Base-by-base conservation (phyloP, 2,888 invertebrate species). In the Saturnia japonica region DNA sequence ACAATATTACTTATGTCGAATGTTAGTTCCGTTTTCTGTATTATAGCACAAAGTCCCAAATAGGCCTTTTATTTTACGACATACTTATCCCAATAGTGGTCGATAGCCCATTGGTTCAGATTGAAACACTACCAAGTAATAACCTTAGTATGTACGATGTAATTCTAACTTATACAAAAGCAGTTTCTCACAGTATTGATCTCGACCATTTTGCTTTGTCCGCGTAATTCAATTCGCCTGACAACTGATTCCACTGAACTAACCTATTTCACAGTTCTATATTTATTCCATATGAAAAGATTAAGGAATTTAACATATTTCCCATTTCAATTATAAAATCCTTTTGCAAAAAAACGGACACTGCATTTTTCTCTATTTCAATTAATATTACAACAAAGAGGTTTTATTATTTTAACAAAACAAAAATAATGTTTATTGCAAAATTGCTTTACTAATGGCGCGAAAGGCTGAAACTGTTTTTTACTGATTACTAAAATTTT, bases 131-230 rank as follows among this genome's bases (percentile, higher is more conserved):
- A 60, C 19, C 19, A n/a, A n/a, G 19, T 40, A 64, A 40, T 40
- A 64, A 64, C 22, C 7, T 4, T 64, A 57, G 57, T 64, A 64
- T n/a, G 40, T 40, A 64, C 64, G 40, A 40, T 64, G 64, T 64
- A 40, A 40, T 64, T 64, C 64, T 40, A 64, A 64, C 64, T 40
- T 40, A 40, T 40, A 40, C n/a, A 64, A n/a, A 64, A 64, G n/a
- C 64, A 40, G n/a, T 64, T 40, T 40, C 64, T 40, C 64, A 14
- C 9, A 34, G 64, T 64, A 64, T 64, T 40, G 64, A 64, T 64
- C 64, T 64, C 40, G 64, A 19, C 25, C 40, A n/a, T 64, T 40
- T 40, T 64, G 64, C 64, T n/a, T n/a, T 34, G 34, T 40, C 64
- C 40, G 40, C 19, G 64, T 64, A 64, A 40, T 40, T 64, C n/a